These are phyloP conservation scores for Pao palembangensis DNA, from an alignment of 2,113 vertebrate species.

Conservation along the genomic window DNA sequence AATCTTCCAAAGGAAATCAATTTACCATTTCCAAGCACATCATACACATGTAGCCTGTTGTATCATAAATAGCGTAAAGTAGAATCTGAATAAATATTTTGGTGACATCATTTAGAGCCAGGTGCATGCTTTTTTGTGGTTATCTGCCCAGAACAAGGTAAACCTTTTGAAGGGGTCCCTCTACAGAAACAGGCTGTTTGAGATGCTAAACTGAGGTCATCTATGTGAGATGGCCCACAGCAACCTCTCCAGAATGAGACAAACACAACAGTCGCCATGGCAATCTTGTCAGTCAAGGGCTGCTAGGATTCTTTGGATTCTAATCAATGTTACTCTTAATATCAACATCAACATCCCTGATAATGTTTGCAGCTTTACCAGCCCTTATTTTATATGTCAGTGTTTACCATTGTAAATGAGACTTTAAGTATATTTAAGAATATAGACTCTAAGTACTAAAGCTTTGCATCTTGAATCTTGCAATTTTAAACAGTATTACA, in stretches of 20 bases:
- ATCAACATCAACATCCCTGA: slow-evolving; percentile 6
- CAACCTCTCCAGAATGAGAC: slow-evolving; percentile 28
- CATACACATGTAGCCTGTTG: too few species aligned
- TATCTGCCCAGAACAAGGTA: slow-evolving; percentile 23
- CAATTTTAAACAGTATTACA: too few species aligned
- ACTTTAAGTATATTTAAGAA: too few species aligned
- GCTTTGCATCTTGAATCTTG: too few species aligned
- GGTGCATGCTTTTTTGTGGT: slow-evolving; percentile 31
- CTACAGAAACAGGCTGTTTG: slow-evolving; percentile 22
- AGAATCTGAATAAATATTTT: background rate
- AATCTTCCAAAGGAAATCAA: too few species aligned
- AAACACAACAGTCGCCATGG: slow-evolving; percentile 53
- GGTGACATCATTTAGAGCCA: slow-evolving; percentile 5
- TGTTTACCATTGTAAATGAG: too few species aligned
- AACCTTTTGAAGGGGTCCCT: slow-evolving; percentile 31
- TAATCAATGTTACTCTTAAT: slow-evolving; percentile 5
- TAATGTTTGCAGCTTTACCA: background rate
- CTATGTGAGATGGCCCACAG: slow-evolving; percentile 11
- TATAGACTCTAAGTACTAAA: too few species aligned
- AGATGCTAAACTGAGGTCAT: slow-evolving; percentile 37
- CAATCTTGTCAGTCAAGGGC: slow-evolving; percentile 6
- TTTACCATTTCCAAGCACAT: too few species aligned
- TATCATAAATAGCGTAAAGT: too few species aligned
- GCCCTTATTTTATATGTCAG: too few species aligned
- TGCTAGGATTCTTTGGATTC: slow-evolving; percentile 12